A percentile compares a stretch with the other conserved stretches of the same genome.
Conservation (phyloP, 2,888 invertebrate genomes). For the Notodonta dromedarius region DNA sequence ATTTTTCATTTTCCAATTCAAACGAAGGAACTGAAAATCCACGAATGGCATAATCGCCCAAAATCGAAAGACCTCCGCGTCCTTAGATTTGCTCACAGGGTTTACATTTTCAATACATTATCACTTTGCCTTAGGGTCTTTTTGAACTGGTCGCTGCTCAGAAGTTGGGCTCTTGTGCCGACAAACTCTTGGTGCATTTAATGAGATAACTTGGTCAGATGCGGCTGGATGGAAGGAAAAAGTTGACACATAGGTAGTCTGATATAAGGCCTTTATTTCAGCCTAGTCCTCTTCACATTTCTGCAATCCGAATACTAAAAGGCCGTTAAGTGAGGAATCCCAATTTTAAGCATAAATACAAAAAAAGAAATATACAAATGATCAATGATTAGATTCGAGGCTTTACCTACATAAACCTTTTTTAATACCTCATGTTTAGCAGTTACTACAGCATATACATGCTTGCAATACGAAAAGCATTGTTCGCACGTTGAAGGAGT, state of each 20-base stretch:
- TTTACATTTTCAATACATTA: slow-evolving; percentile 10
- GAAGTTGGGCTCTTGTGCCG: slow-evolving; percentile 51
- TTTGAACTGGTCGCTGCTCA: slow-evolving; percentile 35
- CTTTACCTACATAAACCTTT: no score
- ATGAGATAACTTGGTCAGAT: slow-evolving; percentile 67
- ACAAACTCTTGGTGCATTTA: slow-evolving; percentile 67
- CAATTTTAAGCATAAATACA: no score
- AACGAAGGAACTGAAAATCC: background rate
- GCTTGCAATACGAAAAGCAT: no score
- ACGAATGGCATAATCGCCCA: slow-evolving; percentile 32
- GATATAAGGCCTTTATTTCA: background rate
- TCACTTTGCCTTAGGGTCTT: slow-evolving; percentile 35
- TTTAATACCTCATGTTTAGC: no score
- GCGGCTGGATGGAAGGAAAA: slow-evolving; percentile 50
- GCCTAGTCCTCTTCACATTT: no score
- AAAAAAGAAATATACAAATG: no score
- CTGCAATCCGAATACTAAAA: no score
- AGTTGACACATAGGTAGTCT: slow-evolving; percentile 37
- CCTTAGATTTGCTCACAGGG: background rate
- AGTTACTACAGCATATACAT: no score
- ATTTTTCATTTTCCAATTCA: slow-evolving; percentile 1
- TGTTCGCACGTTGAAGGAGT: no score
- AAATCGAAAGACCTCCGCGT: slow-evolving; percentile 21
- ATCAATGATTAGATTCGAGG: no score
- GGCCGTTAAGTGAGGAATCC: no score